These are phyloP conservation scores for Eupithecia vulgata DNA, from an alignment of 2,888 invertebrate species.

Conservation along the genomic window DNA sequence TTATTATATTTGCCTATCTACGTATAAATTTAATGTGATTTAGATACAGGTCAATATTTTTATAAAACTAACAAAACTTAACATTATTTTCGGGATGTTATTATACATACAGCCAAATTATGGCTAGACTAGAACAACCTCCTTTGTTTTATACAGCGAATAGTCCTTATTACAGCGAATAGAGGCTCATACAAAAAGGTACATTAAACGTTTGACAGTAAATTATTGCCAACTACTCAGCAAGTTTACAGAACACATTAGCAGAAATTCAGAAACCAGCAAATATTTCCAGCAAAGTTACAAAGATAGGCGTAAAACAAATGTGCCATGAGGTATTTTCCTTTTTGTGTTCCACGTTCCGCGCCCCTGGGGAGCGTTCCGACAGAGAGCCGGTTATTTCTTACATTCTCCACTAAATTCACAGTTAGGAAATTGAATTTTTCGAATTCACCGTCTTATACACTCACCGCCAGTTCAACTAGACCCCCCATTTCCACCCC, in stretches of 20 bases:
- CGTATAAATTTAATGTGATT: no score
- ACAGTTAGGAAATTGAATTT: slow-evolving; percentile 80
- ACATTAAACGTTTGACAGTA: no score
- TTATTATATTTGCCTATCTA: no score
- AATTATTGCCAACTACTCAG: no score
- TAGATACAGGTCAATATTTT: no score
- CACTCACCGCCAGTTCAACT: slow-evolving; percentile 50
- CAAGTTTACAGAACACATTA: not conserved
- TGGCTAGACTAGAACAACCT: no score
- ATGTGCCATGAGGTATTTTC: slow-evolving; percentile 62
- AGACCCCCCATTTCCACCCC: slow-evolving; percentile 51
- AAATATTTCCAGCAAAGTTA: slow-evolving; percentile 15
- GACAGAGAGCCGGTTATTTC: slow-evolving; percentile 70
- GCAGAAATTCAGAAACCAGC: not conserved
- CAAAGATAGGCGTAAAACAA: slow-evolving; percentile 50
- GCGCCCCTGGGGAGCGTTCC: slow-evolving; percentile 62
- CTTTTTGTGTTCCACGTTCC: slow-evolving; percentile 67
- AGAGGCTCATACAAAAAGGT: no score
- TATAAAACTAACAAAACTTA: no score
- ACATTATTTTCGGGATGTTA: no score
- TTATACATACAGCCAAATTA: no score
- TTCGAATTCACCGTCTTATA: slow-evolving; percentile 72
- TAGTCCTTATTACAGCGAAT: no score
- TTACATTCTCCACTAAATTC: slow-evolving; percentile 76
- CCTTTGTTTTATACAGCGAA: no score